Base-by-base conservation (phyloP, 2,888 invertebrate genomes). In the Lagria hirta region DNA sequence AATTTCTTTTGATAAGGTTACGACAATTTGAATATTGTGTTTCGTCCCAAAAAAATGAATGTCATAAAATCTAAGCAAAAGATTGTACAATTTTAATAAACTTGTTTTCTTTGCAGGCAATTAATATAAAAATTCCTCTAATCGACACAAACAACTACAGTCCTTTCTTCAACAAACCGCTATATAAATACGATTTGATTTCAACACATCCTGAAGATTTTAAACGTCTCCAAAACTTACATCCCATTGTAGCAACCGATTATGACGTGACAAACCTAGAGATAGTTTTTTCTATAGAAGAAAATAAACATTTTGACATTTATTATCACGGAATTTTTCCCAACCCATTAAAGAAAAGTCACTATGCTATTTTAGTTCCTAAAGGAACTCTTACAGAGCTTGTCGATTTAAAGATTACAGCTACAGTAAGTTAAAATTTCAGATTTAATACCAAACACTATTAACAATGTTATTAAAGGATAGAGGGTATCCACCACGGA, bases 231-330 rank as follows among this genome's bases (percentile, higher is more conserved):
- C 23, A 14, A 10, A 4, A 7, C 6, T 14, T 34, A 23, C 13
- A 34, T 11, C 14, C 22, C 10, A 5, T 34, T 10, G 13, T 23
- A 3, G 34, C 34, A 14, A 34, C 15, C 3, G 34, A 34, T 15
- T 23, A 34, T 11, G 34, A 34, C 7, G 23, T 34, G 10, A 34
- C 34, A 4, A 34, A 34, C 15, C n/a, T 5, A 3, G 34, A 21
- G 8, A 4, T 34, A 6, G 7, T 8, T 4, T 34, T 34, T 13
- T 3, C 13, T 3, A 23, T 22, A 4, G 14, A 22, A n/a, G 16
- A 23, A 14, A 34, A 34, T 12, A 15, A 22, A 12, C 23, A 34
- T 23, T 34, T 34, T 7, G 23, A 34, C 11, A 15, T 34, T 4
- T 11, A 14, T 5, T 34, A 22, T 6, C n/a, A 14, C 16, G 34